phyloP scores from a whole-genome alignment of 2,113 vertebrate genomes.

The Zootoca vivipara region DNA sequence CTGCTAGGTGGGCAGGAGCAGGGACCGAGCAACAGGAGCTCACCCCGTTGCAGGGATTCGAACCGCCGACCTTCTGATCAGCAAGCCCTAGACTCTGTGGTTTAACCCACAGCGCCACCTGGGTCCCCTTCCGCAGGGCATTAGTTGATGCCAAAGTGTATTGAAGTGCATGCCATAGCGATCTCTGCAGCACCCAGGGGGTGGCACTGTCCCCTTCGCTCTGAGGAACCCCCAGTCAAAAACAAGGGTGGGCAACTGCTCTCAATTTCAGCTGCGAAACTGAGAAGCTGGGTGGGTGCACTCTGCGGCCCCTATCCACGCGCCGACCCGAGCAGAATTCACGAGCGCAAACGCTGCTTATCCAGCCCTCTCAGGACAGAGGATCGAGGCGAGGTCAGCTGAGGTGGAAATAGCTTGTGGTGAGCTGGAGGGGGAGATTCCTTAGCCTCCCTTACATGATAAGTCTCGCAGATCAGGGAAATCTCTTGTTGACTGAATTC shows the following conservation, averaged over 20 bases:
- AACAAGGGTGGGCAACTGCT: background rate
- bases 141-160: background rate
- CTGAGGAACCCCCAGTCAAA: background rate
- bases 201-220: background rate
- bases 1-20: too few species aligned
- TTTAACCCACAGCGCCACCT: too few species aligned
- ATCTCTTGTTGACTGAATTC: background rate
- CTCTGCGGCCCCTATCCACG: background rate
- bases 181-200: background rate
- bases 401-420: background rate
- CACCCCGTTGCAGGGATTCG: too few species aligned
- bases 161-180: background rate
- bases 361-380: background rate
- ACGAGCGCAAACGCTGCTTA: background rate
- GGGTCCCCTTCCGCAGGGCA: background rate
- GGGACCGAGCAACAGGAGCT: too few species aligned
- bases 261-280: too few species aligned
- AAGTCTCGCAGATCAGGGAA: background rate
- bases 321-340: background rate
- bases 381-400: background rate
- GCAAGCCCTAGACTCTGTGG: too few species aligned
- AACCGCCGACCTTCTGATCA: too few species aligned
- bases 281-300: too few species aligned
- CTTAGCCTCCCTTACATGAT: background rate
- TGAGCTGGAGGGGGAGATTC: background rate